Conservation (phyloP, 2,113 vertebrate species). For the Zeus faber region DNA sequence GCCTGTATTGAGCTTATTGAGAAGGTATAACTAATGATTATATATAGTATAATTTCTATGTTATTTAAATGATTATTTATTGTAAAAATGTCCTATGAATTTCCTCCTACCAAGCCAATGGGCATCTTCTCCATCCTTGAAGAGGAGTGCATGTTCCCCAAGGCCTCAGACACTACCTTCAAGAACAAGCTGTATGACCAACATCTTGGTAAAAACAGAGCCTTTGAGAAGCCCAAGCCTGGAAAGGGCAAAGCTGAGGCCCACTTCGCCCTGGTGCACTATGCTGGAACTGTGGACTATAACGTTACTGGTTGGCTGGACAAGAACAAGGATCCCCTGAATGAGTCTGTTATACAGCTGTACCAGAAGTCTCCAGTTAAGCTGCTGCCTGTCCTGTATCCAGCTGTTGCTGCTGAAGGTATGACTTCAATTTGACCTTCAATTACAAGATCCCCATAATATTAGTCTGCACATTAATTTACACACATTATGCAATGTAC, state of each 20-base stretch:
- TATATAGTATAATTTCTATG: background rate
- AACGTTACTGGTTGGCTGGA: background rate
- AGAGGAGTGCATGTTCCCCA: background rate
- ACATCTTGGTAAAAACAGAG: too few relatives aligned
- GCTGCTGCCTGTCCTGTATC: slow-evolving; percentile 5
- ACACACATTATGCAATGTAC: too few relatives aligned
- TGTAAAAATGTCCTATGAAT: background rate
- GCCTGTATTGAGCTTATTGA: slow-evolving; percentile 88
- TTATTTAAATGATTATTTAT: background rate
- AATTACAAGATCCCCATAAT: too few relatives aligned
- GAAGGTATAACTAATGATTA: slow-evolving; percentile 75
- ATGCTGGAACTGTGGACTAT: slow-evolving; percentile 50
- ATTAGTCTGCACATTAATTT: too few relatives aligned
- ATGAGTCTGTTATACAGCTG: background rate
- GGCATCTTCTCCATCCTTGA: slow-evolving; percentile 1
- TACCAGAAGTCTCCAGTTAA: background rate
- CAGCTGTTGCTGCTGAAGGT: background rate
- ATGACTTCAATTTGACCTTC: background rate
- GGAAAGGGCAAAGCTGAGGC: slow-evolving; percentile 71
- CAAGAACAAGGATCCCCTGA: slow-evolving; percentile 5
- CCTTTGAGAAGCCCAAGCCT: background rate
- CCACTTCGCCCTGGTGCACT: slow-evolving; percentile 69
- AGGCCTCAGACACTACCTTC: slow-evolving; percentile 1
- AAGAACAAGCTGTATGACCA: too few relatives aligned
- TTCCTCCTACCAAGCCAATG: background rate